phyloP scores from a whole-genome alignment of 2,888 invertebrate genomes.

The Thelaira solivaga region DNA sequence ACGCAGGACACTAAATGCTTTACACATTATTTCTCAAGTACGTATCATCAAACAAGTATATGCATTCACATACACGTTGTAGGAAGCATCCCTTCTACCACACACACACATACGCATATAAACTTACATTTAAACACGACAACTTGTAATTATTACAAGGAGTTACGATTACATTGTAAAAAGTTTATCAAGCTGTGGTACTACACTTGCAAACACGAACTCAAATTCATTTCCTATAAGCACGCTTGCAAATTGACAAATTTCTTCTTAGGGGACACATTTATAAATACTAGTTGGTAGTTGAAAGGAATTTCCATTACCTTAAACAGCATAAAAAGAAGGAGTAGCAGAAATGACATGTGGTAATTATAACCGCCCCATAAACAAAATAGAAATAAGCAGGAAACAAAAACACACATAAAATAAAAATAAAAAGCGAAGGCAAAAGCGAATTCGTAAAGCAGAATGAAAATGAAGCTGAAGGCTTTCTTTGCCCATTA shows the following conservation, averaged over 20 bases:
- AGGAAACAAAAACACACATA: neutral
- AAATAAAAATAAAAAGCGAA: constrained; percentile 11
- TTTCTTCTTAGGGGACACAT: constrained; percentile 63
- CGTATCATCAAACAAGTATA: constrained; percentile 32
- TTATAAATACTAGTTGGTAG: no score
- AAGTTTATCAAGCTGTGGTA: neutral
- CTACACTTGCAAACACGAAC: neutral
- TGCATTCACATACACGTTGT: constrained; percentile 18
- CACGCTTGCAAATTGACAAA: constrained; percentile 63
- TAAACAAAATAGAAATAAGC: constrained; percentile 46
- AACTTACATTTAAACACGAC: constrained; percentile 37
- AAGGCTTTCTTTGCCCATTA: constrained; percentile 46
- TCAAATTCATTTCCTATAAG: neutral
- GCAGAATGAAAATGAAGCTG: constrained; percentile 5
- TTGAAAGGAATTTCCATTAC: constrained; percentile 31
- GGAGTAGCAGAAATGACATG: constrained; percentile 27
- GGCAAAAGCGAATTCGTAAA: no score
- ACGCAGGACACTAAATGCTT: constrained; percentile 45
- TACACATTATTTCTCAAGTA: constrained; percentile 45
- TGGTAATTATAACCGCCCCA: constrained; percentile 58
- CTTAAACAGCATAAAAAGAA: neutral
- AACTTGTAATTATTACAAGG: constrained; percentile 57
- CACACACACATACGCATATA: neutral
- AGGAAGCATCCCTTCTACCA: constrained; percentile 28
- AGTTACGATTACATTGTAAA: neutral